These are phyloP conservation scores for Pomatorhinus ruficollis DNA, from an alignment of 2,113 vertebrate genomes.

Conservation along the genomic window DNA sequence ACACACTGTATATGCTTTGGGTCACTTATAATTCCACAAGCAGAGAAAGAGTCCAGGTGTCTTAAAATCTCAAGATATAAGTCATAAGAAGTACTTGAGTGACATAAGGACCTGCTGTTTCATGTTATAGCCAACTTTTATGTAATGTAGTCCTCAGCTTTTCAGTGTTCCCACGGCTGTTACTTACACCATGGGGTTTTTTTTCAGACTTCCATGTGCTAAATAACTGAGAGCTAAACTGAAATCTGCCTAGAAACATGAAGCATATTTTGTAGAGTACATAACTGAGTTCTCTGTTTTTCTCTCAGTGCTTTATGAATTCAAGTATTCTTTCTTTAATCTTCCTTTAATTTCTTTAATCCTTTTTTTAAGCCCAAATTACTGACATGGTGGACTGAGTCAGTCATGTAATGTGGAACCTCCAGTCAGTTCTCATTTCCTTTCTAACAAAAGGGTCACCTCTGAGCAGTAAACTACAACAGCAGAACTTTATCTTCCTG, in stretches of 20 bases:
- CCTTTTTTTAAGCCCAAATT: neutral
- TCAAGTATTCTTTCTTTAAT: neutral
- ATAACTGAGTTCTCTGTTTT: neutral
- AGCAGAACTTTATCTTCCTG: neutral
- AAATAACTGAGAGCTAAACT: neutral
- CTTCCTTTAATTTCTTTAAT: neutral
- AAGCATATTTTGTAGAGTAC: neutral
- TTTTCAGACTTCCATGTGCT: neutral
- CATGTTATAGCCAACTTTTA: neutral
- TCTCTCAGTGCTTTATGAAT: neutral
- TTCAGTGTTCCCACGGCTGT: neutral
- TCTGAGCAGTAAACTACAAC: neutral
- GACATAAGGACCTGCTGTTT: neutral
- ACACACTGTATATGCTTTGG: neutral
- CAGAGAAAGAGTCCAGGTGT: neutral
- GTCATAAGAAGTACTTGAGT: neutral
- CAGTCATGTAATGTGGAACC: neutral
- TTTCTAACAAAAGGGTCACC: neutral
- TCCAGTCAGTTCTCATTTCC: neutral
- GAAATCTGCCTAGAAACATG: neutral
- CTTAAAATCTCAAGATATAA: neutral
- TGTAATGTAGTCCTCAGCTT: neutral
- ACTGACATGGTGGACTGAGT: neutral
- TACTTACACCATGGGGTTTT: accelerated
- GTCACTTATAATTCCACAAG: neutral